Evolutionary conservation across 2,888 invertebrate species (phyloP).

Genomic region (Hoplodrina blanda): DNA sequence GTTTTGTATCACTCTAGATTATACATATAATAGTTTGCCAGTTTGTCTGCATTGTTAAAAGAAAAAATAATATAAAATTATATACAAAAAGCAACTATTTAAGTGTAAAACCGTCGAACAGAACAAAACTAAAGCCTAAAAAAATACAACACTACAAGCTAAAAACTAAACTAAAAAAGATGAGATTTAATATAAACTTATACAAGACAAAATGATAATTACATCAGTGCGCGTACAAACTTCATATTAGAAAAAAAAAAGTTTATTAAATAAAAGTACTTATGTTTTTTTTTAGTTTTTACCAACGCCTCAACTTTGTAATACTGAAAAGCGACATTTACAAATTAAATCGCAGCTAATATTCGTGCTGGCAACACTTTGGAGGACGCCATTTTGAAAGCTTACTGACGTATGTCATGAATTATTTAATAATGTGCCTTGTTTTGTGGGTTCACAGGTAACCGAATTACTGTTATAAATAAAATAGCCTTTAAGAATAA

Average conservation of each 20-base stretch:
- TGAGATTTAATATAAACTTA: slow-evolving; percentile 67
- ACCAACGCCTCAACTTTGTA: slow-evolving; percentile 80
- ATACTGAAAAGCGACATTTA: slow-evolving; percentile 78
- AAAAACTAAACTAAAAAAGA: slow-evolving; percentile 63
- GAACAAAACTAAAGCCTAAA: slow-evolving; percentile 60
- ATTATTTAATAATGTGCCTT: not conserved
- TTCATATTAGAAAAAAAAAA: slow-evolving; percentile 24
- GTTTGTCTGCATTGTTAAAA: not conserved
- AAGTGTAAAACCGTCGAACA: slow-evolving; percentile 58
- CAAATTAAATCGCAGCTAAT: slow-evolving; percentile 54
- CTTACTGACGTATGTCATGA: not conserved
- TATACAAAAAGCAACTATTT: slow-evolving; percentile 31
- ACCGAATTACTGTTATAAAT: not conserved
- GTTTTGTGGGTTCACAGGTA: not conserved
- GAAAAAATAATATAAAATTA: slow-evolving; percentile 18
- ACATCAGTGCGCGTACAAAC: slow-evolving; percentile 47
- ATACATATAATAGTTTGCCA: not conserved
- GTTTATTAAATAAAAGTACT: slow-evolving; percentile 37
- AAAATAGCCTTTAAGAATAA: not conserved
- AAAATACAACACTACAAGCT: slow-evolving; percentile 65
- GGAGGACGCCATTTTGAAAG: slow-evolving; percentile 9
- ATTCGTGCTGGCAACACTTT: slow-evolving; percentile 38
- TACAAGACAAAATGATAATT: slow-evolving; percentile 31
- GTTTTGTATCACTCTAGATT: no score
- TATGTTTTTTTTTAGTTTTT: slow-evolving; percentile 40